Base-by-base conservation (phyloP, 2,797 vertebrate genomes). In the Nannoperca australis region DNA sequence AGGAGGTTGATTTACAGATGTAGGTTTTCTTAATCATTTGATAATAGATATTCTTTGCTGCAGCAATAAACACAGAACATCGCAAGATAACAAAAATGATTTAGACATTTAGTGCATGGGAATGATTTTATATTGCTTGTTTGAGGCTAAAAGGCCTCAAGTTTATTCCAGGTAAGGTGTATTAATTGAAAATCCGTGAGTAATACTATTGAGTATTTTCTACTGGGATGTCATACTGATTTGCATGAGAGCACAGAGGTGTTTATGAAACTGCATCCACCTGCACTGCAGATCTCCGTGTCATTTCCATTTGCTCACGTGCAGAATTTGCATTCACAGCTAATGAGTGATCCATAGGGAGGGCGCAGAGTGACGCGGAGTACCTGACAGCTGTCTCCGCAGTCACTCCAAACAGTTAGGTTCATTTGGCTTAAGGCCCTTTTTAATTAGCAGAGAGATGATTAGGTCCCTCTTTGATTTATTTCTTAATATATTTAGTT, bases 391-490 rank as follows among this genome's bases (percentile, higher is more conserved):
- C 66, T 45, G 30, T 44, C 32, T 38, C 32, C 30, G 45, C 40
- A 4, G 0, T 24, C 58, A 45, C 55, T 17, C 18, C 7, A 1
- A 62, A 20, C 38, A 44, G 34, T n/a, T 6, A 1, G 20, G 9
- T 55, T 73, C 27, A 8, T 65, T 27, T 51, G 11, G 47, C 59
- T 73, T 63, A 61, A 36, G 24, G 24, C 9, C 9, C 2, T n/a
- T 15, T 9, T 36, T 62, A 69, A 77, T 76, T 65, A 62, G 53
- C 4, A 8, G 50, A 61, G 40, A 60, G 68, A 30, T 45, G 54
- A 80, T 63, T 11, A 51, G 7, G 20, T n/a, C 4, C 9, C 3
- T 44, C 1, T 38, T 50, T 50, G 2, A 34, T 59, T 70, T 18
- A 20, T 65, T 58, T 12, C 44, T 61, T 66, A 3, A 68, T 40